phyloP scores from a whole-genome alignment of 2,888 invertebrate genomes.

The Cephus rjabovi region DNA sequence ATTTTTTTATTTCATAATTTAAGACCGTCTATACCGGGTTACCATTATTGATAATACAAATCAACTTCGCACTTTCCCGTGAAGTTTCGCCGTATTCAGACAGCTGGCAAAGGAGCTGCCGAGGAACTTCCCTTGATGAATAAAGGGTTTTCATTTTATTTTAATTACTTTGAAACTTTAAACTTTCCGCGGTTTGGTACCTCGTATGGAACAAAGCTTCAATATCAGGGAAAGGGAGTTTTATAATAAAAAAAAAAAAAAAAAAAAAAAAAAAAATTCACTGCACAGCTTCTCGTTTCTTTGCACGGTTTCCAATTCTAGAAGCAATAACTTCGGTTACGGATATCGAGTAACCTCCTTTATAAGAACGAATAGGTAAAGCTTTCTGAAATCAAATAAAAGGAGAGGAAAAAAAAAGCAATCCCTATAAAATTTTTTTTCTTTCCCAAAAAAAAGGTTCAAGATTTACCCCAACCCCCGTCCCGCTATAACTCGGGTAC shows the following conservation, averaged over 20 bases:
- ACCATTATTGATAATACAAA: not conserved
- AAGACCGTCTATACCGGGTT: not conserved
- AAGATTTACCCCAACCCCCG: not conserved
- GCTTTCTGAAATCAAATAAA: not conserved
- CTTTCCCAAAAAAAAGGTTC: not conserved
- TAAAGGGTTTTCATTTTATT: constrained; percentile 24
- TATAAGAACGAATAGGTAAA: not conserved
- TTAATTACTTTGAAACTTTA: constrained; percentile 30
- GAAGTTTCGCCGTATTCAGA: not conserved
- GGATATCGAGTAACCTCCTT: not conserved
- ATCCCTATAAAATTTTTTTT: not conserved
- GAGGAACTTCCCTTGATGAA: constrained; percentile 1
- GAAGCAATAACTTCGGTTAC: not conserved
- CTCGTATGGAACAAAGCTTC: not conserved
- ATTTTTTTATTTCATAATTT: not conserved
- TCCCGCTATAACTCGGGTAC: not conserved
- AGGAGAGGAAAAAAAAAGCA: not conserved
- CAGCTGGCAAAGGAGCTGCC: not conserved
- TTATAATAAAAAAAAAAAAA: not conserved
- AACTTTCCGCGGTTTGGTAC: not conserved
- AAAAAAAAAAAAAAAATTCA: not conserved
- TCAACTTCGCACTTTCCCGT: not conserved
- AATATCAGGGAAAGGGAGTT: not conserved
- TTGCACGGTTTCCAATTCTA: not conserved
- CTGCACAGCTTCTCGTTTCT: not conserved